These are phyloP conservation scores for Rhingia rostrata DNA, from an alignment of 2,888 invertebrate genomes.

Conservation along the genomic window DNA sequence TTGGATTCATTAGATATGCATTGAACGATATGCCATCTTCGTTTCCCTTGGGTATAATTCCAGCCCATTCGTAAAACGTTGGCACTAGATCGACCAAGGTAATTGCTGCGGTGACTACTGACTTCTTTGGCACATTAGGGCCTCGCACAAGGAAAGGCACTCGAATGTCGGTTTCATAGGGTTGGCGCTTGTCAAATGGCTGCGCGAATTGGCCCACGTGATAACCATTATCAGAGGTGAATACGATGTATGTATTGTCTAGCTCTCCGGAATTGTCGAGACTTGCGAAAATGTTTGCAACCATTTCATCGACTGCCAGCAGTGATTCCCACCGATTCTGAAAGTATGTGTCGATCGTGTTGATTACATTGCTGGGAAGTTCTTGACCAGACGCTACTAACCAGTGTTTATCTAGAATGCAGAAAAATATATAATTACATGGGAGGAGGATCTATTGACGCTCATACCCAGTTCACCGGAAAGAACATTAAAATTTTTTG, in stretches of 20 bases:
- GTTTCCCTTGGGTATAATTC: constrained; percentile 83
- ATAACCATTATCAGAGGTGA: constrained; percentile 95
- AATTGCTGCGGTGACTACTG: constrained; percentile 85
- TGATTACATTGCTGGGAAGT: constrained; percentile 85
- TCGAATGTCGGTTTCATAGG: constrained; percentile 94
- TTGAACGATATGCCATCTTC: constrained; percentile 87
- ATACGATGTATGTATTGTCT: constrained; percentile 91
- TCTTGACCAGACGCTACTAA: constrained; percentile 86
- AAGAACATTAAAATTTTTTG: constrained; percentile 87
- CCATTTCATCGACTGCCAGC: constrained; percentile 93
- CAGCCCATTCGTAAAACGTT: constrained; percentile 90
- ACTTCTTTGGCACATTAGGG: constrained; percentile 85
- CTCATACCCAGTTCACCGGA: constrained; percentile 77
- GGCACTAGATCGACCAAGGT: constrained; percentile 93
- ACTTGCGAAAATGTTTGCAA: constrained; percentile 85
- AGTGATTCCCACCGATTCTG: constrained; percentile 91
- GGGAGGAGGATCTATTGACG: not conserved
- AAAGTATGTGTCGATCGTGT: constrained; percentile 88
- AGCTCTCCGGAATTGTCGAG: constrained; percentile 85
- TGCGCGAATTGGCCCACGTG: constrained; percentile 95
- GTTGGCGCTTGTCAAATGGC: constrained; percentile 94
- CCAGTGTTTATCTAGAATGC: constrained; percentile 92
- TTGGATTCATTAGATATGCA: constrained; percentile 77
- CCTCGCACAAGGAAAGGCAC: constrained; percentile 91
- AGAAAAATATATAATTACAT: constrained; percentile 5